Conservation (phyloP, 1,140 invertebrate species). For the Propsilocerus akamusi region DNA sequence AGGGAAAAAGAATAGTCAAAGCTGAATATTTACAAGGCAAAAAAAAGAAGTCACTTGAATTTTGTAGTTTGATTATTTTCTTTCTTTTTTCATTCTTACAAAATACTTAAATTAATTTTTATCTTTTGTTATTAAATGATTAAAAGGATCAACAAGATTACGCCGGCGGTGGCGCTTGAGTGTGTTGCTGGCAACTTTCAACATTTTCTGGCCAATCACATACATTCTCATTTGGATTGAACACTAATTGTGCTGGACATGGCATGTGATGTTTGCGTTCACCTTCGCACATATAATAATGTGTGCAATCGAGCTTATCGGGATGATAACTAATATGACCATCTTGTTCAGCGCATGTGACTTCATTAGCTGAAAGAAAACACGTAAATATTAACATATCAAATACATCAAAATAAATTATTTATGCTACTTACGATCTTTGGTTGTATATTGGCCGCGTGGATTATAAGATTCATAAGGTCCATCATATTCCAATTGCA, state of each 20-base stretch:
- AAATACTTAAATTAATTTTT: no score
- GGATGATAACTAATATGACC: constrained; percentile 84
- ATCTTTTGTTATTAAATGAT: no score
- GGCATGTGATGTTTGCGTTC: constrained; percentile 93
- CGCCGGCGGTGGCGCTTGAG: constrained; percentile 46
- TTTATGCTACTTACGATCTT: constrained; percentile 53
- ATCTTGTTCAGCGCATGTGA: constrained; percentile 80
- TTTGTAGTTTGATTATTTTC: no score
- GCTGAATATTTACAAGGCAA: no score
- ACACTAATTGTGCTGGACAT: constrained; percentile 85
- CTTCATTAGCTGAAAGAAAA: constrained; percentile 52
- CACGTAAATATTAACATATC: not conserved
- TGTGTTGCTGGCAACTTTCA: constrained; percentile 66
- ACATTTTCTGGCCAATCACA: constrained; percentile 95
- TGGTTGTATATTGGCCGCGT: constrained; percentile 59
- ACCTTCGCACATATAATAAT: constrained; percentile 92
- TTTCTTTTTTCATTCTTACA: no score
- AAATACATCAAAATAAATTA: not conserved
- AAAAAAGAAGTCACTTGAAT: no score
- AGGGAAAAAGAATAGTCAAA: no score
- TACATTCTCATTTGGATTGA: constrained; percentile 83
- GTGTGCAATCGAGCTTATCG: constrained; percentile 79
- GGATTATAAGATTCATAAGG: constrained; percentile 57
- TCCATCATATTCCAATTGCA: constrained; percentile 70
- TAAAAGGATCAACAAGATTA: no score